Percentiles rank a stretch among this genome's conserved stretches.
Conservation (phyloP, 2,797 vertebrate species). For the Melanotaenia pygmaea region DNA sequence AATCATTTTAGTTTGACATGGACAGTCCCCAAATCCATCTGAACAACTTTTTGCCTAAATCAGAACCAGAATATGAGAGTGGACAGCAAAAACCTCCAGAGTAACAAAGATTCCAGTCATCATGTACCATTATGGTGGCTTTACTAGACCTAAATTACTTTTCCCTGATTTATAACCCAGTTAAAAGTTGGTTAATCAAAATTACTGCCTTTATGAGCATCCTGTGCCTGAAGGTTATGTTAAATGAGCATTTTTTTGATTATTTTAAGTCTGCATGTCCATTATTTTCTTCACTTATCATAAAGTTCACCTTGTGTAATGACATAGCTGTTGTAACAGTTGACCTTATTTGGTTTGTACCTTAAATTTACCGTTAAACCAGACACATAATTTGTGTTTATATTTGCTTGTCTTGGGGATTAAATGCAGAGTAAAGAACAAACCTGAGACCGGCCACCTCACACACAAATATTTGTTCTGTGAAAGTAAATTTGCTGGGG, state of each 20-base stretch:
- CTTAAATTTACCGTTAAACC: not conserved
- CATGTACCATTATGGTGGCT: not conserved
- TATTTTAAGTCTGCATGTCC: not conserved
- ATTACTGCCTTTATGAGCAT: not conserved
- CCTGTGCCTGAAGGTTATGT: not conserved
- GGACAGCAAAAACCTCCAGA: not conserved
- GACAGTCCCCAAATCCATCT: no score
- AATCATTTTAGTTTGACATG: not conserved
- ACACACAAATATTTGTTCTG: slow-evolving; percentile 51
- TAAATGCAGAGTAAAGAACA: slow-evolving; percentile 28
- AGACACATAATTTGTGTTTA: slow-evolving; percentile 24
- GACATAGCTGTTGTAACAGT: not conserved
- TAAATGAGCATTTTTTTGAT: not conserved
- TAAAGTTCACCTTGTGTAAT: not conserved
- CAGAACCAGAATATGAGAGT: not conserved
- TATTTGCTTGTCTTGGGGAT: slow-evolving; percentile 17
- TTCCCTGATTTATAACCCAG: not conserved
- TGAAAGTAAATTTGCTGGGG: slow-evolving; percentile 40
- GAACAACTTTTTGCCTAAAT: no score
- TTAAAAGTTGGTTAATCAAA: not conserved
- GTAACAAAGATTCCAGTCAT: not conserved
- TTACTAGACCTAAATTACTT: not conserved
- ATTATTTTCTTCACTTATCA: not conserved
- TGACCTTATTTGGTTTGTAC: slow-evolving; percentile 12
- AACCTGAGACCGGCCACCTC: not conserved